These are phyloP conservation scores for Willowsia nigromaculata DNA, from an alignment of 2,888 invertebrate species.

Conservation along the genomic window DNA sequence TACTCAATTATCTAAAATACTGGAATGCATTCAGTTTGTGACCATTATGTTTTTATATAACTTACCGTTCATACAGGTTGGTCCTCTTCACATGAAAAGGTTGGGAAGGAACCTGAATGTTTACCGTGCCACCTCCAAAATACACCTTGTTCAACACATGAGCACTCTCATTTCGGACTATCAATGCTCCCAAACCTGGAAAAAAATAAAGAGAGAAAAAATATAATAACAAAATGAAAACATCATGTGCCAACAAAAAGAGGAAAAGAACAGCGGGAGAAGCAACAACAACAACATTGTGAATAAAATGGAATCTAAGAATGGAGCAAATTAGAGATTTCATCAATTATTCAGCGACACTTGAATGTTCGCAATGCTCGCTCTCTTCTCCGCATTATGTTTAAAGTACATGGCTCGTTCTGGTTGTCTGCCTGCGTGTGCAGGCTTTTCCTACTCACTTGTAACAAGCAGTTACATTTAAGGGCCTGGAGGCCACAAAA, in stretches of 20 bases:
- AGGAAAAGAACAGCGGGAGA: neutral
- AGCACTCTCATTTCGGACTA: slow-evolving; percentile 87
- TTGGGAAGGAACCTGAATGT: slow-evolving; percentile 88
- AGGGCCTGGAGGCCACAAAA: slow-evolving; percentile 39
- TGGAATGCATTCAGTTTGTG: neutral
- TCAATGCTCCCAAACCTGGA: slow-evolving; percentile 89
- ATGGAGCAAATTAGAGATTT: slow-evolving; percentile 70
- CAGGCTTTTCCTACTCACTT: neutral
- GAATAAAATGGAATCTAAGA: slow-evolving; percentile 59
- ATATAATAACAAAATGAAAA: slow-evolving; percentile 58
- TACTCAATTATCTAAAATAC: neutral
- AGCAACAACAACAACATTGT: slow-evolving; percentile 14
- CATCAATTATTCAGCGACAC: slow-evolving; percentile 72
- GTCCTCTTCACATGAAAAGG: slow-evolving; percentile 87
- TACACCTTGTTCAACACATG: slow-evolving; percentile 86
- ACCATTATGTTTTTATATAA: neutral
- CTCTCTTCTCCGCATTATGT: slow-evolving; percentile 41
- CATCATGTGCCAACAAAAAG: neutral
- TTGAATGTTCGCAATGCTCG: slow-evolving; percentile 59
- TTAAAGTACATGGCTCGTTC: slow-evolving; percentile 14
- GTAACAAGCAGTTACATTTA: neutral
- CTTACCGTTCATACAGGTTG: slow-evolving; percentile 87
- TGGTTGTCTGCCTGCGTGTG: neutral
- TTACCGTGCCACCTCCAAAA: slow-evolving; percentile 97
- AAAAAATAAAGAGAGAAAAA: slow-evolving; percentile 13